Conservation (phyloP, 2,888 invertebrate species). For the Scaptomyza caliginosa region DNA sequence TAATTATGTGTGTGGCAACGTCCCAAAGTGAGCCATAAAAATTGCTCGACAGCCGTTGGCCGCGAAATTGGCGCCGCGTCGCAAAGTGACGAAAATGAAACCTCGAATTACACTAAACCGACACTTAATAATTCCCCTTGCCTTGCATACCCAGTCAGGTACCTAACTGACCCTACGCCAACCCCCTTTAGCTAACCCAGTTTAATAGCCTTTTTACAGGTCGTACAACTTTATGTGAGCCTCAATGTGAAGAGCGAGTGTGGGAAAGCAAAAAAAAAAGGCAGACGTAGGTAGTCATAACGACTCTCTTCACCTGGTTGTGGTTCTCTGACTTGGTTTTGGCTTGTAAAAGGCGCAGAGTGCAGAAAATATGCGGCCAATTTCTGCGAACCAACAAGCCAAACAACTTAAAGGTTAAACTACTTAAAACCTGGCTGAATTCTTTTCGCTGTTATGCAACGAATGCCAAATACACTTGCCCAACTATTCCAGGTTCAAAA, state of each 20-base stretch:
- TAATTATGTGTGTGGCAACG: conserved; percentile 62
- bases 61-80: conserved; percentile 59
- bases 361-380: conserved; percentile 58
- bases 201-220: conserved; percentile 79
- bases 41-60: conserved; percentile 51
- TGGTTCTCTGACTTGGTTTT: conserved; percentile 3
- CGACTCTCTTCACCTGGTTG: background rate
- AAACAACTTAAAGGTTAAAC: conserved; percentile 42
- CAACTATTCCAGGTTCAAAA: background rate
- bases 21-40: conserved; percentile 63
- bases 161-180: background rate
- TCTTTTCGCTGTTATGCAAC: background rate
- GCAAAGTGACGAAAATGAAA: conserved; percentile 78
- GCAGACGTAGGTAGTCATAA: conserved; percentile 10
- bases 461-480: conserved; percentile 29
- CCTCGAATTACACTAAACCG: conserved; percentile 79
- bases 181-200: conserved; percentile 36
- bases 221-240: conserved; percentile 72
- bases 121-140: conserved; percentile 74
- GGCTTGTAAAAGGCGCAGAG: conserved; percentile 21
- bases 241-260: conserved; percentile 25
- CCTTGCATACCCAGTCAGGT: background rate
- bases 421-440: conserved; percentile 13
- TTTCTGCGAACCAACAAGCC: conserved; percentile 46
- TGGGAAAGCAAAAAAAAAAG: conserved; percentile 32